These are phyloP conservation scores for Callaeas wilsoni DNA, from an alignment of 2,113 vertebrate genomes.

Conservation along the genomic window DNA sequence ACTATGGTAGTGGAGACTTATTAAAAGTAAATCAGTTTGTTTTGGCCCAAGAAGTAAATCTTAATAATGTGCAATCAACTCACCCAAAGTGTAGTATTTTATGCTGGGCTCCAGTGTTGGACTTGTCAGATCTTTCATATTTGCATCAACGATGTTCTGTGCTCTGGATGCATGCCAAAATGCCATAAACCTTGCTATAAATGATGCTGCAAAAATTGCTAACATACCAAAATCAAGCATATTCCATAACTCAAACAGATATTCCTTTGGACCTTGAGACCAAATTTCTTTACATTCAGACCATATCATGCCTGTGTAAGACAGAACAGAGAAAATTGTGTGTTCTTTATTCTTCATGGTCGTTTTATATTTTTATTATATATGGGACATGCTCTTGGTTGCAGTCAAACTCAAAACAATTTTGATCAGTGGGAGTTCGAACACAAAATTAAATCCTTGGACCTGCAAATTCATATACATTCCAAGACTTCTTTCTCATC, in stretches of 20 bases:
- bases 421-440: neutral
- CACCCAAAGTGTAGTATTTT: slow-evolving; percentile 92
- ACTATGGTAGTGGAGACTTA: neutral
- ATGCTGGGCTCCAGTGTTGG: slow-evolving; percentile 83
- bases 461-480: neutral
- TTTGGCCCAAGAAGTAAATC: neutral
- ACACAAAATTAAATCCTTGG: neutral
- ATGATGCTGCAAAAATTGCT: slow-evolving; percentile 91
- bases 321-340: slow-evolving; percentile 9
- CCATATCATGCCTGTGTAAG: slow-evolving; percentile 89
- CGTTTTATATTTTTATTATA: neutral
- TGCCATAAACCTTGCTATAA: slow-evolving; percentile 93
- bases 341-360: neutral
- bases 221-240: slow-evolving; percentile 96
- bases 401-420: neutral
- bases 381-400: neutral
- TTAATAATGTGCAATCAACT: slow-evolving; percentile 53
- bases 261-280: slow-evolving; percentile 91
- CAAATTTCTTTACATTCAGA: slow-evolving; percentile 94
- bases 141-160: slow-evolving; percentile 84
- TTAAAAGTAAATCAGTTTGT: neutral
- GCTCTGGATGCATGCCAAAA: slow-evolving; percentile 92
- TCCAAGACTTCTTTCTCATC: neutral
- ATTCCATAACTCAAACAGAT: slow-evolving; percentile 95
- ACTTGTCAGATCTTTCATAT: slow-evolving; percentile 79